Percentiles rank a stretch among this genome's conserved stretches.
phyloP scores from a whole-genome alignment of 2,888 invertebrate genomes.

The Orthosia gothica region DNA sequence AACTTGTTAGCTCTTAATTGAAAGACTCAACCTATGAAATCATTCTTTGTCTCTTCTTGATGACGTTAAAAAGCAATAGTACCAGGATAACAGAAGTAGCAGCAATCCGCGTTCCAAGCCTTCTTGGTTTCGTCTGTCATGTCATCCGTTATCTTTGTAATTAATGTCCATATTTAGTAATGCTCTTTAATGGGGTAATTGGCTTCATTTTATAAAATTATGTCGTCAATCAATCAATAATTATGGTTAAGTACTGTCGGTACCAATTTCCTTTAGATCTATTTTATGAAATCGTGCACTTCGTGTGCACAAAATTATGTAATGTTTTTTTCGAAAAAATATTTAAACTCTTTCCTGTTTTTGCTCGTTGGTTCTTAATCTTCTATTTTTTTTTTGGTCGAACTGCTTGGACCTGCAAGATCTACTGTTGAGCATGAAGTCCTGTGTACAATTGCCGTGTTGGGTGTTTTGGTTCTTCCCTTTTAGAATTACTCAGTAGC shows the following conservation, averaged over 20 bases:
- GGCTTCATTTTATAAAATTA: conserved; percentile 12
- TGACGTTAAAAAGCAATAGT: neutral
- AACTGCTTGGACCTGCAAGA: too few relatives aligned
- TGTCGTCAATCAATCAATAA: neutral
- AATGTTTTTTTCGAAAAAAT: neutral
- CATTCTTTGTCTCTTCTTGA: neutral
- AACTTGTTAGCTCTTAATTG: neutral
- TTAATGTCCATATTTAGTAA: conserved; percentile 20
- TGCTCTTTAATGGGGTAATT: conserved; percentile 9
- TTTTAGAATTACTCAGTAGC: neutral
- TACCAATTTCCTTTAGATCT: neutral
- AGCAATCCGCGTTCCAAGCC: conserved; percentile 5
- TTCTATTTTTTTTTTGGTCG: too few relatives aligned
- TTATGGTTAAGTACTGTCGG: neutral
- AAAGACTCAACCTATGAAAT: neutral
- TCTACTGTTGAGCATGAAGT: too few relatives aligned
- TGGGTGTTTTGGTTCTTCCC: too few relatives aligned
- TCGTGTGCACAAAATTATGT: neutral
- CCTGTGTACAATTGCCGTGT: too few relatives aligned
- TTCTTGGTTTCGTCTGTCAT: neutral
- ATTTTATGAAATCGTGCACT: conserved; percentile 1
- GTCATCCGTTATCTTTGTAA: neutral
- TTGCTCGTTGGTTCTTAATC: too few relatives aligned
- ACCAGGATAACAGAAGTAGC: neutral
- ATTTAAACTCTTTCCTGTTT: neutral